phyloP scores from a whole-genome alignment of 2,888 invertebrate species.

The Drosophila affinis region DNA sequence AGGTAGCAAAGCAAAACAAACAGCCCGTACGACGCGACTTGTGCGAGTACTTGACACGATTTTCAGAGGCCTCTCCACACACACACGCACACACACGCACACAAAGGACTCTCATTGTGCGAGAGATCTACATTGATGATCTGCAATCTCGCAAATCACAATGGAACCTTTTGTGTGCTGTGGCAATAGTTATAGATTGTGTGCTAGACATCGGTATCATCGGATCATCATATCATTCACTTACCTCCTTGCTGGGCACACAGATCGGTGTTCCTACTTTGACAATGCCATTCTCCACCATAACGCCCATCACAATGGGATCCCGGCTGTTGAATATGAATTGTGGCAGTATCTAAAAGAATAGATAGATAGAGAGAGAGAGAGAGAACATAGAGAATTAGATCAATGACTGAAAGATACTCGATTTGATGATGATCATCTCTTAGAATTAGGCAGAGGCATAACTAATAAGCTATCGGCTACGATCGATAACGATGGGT shows the following conservation, averaged over 20 bases:
- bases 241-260: constrained; percentile 97
- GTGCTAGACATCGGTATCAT: background rate
- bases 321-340: constrained; percentile 99
- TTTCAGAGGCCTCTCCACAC: constrained; percentile 39
- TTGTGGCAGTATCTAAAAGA: constrained; percentile 88
- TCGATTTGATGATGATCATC: constrained; percentile 7
- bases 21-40: constrained; percentile 38
- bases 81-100: constrained; percentile 40
- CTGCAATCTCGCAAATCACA: constrained; percentile 53
- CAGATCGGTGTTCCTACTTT: constrained; percentile 99
- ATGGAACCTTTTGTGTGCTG: constrained; percentile 52
- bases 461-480: constrained; percentile 48
- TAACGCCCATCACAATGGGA: constrained; percentile 98
- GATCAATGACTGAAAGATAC: constrained; percentile 33
- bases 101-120: constrained; percentile 68
- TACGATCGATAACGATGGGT: constrained; percentile 31
- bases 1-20: constrained; percentile 58
- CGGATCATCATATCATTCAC: constrained; percentile 65
- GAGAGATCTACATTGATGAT: constrained; percentile 15
- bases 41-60: constrained; percentile 75
- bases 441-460: background rate
- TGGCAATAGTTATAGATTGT: constrained; percentile 50
- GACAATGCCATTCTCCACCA: constrained; percentile 96
- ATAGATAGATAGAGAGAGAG: background rate
- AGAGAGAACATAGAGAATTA: constrained; percentile 20